phyloP scores from a whole-genome alignment of 2,888 invertebrate species.

The Lordiphosa andalusiaca region DNA sequence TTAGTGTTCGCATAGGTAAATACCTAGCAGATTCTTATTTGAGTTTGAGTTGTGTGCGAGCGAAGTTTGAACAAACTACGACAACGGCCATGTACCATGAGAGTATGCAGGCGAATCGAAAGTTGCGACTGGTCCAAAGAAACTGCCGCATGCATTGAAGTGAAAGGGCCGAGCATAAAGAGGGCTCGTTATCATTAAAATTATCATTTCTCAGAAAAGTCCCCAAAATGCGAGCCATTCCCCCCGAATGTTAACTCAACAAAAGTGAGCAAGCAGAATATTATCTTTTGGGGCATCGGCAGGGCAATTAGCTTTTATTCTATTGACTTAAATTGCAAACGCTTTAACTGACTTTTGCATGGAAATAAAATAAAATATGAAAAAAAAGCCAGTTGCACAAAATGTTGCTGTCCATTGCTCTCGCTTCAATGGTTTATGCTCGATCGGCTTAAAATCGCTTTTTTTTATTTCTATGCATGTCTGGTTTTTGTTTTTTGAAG shows the following conservation, averaged over 20 bases:
- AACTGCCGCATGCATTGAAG: slow-evolving; percentile 9
- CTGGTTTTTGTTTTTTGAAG: too few species aligned
- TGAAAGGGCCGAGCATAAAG: slow-evolving; percentile 6
- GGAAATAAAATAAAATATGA: too few species aligned
- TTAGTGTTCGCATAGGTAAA: slow-evolving; percentile 67
- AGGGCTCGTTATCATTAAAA: slow-evolving; percentile 12
- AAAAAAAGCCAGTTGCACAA: too few species aligned
- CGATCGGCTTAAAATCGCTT: too few species aligned
- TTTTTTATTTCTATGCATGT: too few species aligned
- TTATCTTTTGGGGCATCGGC: slow-evolving; percentile 65
- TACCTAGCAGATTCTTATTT: slow-evolving; percentile 63
- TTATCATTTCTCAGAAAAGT: slow-evolving; percentile 8
- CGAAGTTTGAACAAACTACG: slow-evolving; percentile 35
- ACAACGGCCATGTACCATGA: slow-evolving; percentile 5
- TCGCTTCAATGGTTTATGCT: too few species aligned
- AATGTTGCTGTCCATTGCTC: too few species aligned
- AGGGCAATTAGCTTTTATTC: slow-evolving; percentile 66
- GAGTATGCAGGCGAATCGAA: slow-evolving; percentile 13
- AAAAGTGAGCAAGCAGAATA: slow-evolving; percentile 44
- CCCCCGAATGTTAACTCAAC: slow-evolving; percentile 16
- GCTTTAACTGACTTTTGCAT: slow-evolving; percentile 26
- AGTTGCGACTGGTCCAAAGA: slow-evolving; percentile 22
- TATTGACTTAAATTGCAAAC: slow-evolving; percentile 62
- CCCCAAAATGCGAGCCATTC: slow-evolving; percentile 3
- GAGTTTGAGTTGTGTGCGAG: slow-evolving; percentile 40